A percentile compares a stretch with the other conserved stretches of the same genome.
These are phyloP conservation scores for Adelphocoris suturalis DNA, from an alignment of 2,888 invertebrate species.

Conservation along the genomic window DNA sequence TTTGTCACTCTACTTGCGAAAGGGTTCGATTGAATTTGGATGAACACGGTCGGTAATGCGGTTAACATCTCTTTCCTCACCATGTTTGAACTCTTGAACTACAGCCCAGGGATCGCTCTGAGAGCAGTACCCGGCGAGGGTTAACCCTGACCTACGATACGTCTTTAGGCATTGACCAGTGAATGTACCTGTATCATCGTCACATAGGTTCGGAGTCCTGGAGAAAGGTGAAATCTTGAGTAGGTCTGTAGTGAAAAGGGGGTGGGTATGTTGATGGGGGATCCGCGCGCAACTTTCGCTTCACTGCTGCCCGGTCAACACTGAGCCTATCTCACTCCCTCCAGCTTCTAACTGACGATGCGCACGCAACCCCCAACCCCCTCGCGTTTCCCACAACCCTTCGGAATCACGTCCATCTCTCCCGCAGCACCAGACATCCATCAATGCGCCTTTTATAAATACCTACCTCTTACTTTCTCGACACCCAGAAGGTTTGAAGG, in stretches of 20 bases:
- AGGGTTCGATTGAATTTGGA: neutral
- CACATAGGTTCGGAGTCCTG: neutral
- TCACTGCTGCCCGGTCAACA: constrained; percentile 59
- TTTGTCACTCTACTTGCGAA: neutral
- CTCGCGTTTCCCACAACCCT: neutral
- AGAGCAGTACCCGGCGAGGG: neutral
- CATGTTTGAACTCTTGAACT: constrained; percentile 33
- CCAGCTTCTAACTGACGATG: constrained; percentile 36
- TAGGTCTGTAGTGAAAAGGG: too few species aligned
- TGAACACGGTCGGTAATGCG: neutral
- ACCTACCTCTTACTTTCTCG: neutral
- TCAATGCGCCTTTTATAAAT: constrained; percentile 49
- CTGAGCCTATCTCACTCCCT: constrained; percentile 47
- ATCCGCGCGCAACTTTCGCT: constrained; percentile 1
- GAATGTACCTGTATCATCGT: constrained; percentile 25
- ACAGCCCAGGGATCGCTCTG: neutral
- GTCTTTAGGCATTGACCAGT: too few species aligned
- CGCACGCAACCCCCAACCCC: constrained; percentile 52
- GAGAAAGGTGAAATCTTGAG: neutral
- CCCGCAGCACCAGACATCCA: constrained; percentile 22
- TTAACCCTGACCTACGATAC: neutral
- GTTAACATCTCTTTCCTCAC: neutral
- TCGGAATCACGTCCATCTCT: constrained; percentile 51
- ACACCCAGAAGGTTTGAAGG: too few species aligned
- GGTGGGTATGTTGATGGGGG: neutral